Percentiles rank a stretch among this genome's conserved stretches.
phyloP scores from a whole-genome alignment of 53 echinoderm and acorn worm genomes.

The Paracentrotus lividus region DNA sequence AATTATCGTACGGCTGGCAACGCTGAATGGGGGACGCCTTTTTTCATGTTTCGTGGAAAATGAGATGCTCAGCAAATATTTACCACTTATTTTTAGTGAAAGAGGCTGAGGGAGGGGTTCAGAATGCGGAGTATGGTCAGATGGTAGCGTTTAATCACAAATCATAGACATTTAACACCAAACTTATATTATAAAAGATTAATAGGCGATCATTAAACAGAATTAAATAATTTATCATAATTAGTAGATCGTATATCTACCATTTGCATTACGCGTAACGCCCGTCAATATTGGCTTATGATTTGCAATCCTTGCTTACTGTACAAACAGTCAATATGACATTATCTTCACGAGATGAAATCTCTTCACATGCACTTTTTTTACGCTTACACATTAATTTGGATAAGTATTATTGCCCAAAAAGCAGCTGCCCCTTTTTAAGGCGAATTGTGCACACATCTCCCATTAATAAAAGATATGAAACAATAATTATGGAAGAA shows the following conservation, averaged over 20 bases:
- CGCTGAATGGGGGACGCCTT: background rate
- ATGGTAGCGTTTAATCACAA: background rate
- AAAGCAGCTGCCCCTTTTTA: background rate
- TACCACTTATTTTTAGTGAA: background rate
- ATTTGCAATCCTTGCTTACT: background rate
- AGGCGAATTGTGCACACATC: background rate
- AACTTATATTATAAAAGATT: background rate
- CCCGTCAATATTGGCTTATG: background rate
- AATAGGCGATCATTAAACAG: background rate
- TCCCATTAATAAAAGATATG: background rate
- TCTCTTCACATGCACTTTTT: background rate
- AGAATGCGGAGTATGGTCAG: background rate
- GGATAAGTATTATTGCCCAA: background rate
- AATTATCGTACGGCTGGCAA: no score
- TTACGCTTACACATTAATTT: background rate
- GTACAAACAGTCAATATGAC: background rate
- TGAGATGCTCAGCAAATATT: slow-evolving; percentile 18
- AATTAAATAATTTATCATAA: no score
- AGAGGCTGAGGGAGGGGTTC: background rate
- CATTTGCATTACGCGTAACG: background rate
- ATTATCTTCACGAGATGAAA: background rate
- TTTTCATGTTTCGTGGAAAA: slow-evolving; percentile 5
- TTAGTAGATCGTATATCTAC: no score
- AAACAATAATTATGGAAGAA: background rate
- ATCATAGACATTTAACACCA: background rate